Base-by-base conservation (phyloP, 2,113 vertebrate genomes). In the Gambusia holbrooki region DNA sequence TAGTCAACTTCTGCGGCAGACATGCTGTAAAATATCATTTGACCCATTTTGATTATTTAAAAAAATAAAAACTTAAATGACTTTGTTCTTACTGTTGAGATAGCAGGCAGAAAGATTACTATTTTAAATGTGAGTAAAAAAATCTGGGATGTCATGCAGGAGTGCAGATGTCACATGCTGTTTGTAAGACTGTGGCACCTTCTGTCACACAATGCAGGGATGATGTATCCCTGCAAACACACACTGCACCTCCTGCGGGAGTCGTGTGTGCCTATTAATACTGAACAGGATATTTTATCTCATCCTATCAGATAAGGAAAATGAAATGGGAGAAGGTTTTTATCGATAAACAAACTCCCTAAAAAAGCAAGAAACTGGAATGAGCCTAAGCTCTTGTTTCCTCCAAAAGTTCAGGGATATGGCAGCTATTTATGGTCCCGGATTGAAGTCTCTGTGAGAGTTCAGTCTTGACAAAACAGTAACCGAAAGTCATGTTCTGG, bases 241-340 rank as follows among this genome's bases (percentile, higher is more conserved):
- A 62, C 29, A 10, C 4, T 25, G 14, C 61, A 40, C 48, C 71
- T 76, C 66, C 76, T 48, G 10, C 60, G 69, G 71, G 61, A 66
- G 62, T 5, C 25, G 51, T 30, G 30, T 48, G 1, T 0, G 32
- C 32, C 71, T 74, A 72, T 76, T 71, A 71, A 78, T 78, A 80
- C 73, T 70, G 69, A 17, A 58, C 19, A 66, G 28, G 69, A 72
- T 64, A 76, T 87, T 54, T 51, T 64, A 71, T 84, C 69, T 74
- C 51, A 25, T 1, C 15, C 3, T 4, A n/a, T 70, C 72, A 66
- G 76, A 74, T 60, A 51, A 84, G 48, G 62, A 68, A 5, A 58
- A 0, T 71, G 74, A 76, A 76, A 78, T 7, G n/a, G 27, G 69
- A 88, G 84, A 42, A 58, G 0, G 14, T 64, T 79, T 69, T 54